Evolutionary conservation across 1,140 invertebrate species (phyloP), one percentile per base, ranked within the genome.

Genomic region (Apocrypta bakeri): DNA sequence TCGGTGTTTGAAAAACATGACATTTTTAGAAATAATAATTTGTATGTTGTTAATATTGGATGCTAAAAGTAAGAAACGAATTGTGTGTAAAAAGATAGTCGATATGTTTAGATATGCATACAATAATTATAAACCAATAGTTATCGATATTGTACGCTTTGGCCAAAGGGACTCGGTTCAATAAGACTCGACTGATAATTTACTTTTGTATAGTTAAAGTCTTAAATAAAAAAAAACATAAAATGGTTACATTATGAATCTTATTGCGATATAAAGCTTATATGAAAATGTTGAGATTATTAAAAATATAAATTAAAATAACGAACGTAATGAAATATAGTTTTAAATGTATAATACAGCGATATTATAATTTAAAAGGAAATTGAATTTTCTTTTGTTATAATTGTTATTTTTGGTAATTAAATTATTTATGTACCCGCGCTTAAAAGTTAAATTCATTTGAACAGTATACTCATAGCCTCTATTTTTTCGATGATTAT

Each of bases 211-310:
- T n/a, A 76, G 72, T 69, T 81, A 40, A 31, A 68, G 74, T 31
- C 24, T 40, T 27, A 64, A 80, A n/a, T n/a, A n/a, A 80, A 1
- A 14, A 48, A 33, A 66, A 56, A 68, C 24, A 37, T 40, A 76
- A 82, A 76, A 76, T 69, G 37, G 73, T 82, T 82, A 24, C 66
- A 69, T 69, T 74, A 76, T 82, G 17, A 69, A 76, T 81, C 27
- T 9, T 48, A 68, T 42, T 72, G 24, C 48, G 7, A 69, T 48
- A 79, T 69, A 81, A n/a, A 81, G 71, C 79, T 73, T 24, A 64
- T 81, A 81, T 81, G 75, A 81, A 66, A 66, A 68, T 81, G 79
- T 81, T 81, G 63, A 68, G 68, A 75, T 68, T 75, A 75, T 82
- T 33, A 75, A 69, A 76, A 69, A 69, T 82, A 76, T 74, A 76